Evolutionary conservation across 2,888 invertebrate species (phyloP), one percentile per base, ranked within the genome.

Genomic region (Ferrisia virgata): DNA sequence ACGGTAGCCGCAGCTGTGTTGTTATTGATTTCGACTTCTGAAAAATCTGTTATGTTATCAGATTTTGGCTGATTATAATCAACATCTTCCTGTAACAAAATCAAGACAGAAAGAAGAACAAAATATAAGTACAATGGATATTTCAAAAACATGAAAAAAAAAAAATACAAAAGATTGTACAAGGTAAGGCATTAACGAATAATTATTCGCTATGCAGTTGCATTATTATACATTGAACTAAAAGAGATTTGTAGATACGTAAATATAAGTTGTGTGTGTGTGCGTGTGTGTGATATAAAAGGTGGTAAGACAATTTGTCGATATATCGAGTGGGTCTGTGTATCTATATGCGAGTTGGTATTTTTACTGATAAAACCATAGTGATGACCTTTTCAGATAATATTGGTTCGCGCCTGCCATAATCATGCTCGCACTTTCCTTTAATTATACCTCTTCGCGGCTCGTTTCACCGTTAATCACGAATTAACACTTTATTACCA

Each of bases 41-140:
- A 11, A 39, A 76, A 43, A 76, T 83, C 76, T 47, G 83, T 31
- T 72, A 31, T 28, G 76, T 83, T 83, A 40, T 72, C 83, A 53
- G 53, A 53, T 40, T 83, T 83, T 76, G 83, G 72, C 76, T 83
- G 83, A 83, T 83, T 83, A 64, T 69, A 82, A 64, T 64, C 69
- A 69, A 64, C 69, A 33, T 82, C 69, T 64, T 64, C 82, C 83
- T 83, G 47, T 11, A 53, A 47, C 58, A 82, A 8, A 82, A 9
- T n/a, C n/a, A 53, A 18, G 25, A 22, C 25, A 40, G 8, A 69
- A n/a, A 58, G n/a, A 58, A 31, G 36, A 28, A 33, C 33, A 28
- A 64, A 58, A 64, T 15, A 13, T 28, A 47, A 47, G 36, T 36
- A 36, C 8, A 36, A 36, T 36, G 4, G 4, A 36, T 36, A 8